These are phyloP conservation scores for Drosophila algonquin DNA, from an alignment of 2,888 invertebrate genomes.

Conservation along the genomic window DNA sequence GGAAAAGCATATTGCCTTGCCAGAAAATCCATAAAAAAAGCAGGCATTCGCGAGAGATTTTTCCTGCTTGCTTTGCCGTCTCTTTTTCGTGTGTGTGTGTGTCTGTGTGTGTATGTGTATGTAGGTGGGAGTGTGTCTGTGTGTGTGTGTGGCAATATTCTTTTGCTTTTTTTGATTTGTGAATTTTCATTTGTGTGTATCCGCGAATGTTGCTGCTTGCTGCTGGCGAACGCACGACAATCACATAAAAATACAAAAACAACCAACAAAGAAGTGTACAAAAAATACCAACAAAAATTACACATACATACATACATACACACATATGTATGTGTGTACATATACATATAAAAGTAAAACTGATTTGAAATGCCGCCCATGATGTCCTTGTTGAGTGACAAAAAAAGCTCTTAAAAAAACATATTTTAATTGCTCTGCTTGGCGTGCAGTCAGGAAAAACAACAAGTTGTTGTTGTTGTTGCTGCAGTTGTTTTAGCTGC, in stretches of 20 bases:
- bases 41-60: constrained; percentile 28
- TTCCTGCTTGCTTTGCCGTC: constrained; percentile 27
- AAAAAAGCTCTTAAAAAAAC: constrained; percentile 33
- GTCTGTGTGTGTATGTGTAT: constrained; percentile 42
- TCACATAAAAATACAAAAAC: constrained; percentile 30
- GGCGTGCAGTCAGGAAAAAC: constrained; percentile 37
- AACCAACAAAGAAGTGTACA: constrained; percentile 19
- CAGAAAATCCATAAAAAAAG: constrained; percentile 66
- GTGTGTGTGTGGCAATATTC: constrained; percentile 60
- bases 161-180: constrained; percentile 75
- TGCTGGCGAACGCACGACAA: constrained; percentile 24
- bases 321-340: constrained; percentile 11
- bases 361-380: constrained; percentile 29
- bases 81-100: constrained; percentile 25
- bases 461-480: constrained; percentile 43
- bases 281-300: constrained; percentile 25
- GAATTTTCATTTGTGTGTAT: constrained; percentile 74
- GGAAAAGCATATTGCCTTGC: constrained; percentile 53
- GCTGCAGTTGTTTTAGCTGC: constrained; percentile 11
- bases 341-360: constrained; percentile 5
- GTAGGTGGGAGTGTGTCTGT: constrained; percentile 28
- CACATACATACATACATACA: not conserved
- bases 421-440: constrained; percentile 34
- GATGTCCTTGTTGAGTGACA: constrained; percentile 62
- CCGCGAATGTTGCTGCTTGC: constrained; percentile 63